These are phyloP conservation scores for Lutraria lutraria DNA, from an alignment of 2,888 invertebrate genomes.

Conservation along the genomic window DNA sequence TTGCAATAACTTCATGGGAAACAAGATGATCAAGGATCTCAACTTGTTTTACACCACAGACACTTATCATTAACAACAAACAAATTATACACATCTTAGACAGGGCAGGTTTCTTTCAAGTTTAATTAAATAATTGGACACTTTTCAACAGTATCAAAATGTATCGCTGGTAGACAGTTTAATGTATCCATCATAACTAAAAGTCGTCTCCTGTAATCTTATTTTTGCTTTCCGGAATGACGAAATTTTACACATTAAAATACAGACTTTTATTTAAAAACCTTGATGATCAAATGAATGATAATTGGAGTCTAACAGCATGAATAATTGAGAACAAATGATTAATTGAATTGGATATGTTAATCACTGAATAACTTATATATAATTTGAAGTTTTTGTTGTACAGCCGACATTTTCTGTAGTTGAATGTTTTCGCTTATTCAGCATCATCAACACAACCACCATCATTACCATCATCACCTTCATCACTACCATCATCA, in stretches of 20 bases:
- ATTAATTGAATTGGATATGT: too few relatives aligned
- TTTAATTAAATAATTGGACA: slow-evolving; percentile 52
- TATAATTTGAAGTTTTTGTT: too few relatives aligned
- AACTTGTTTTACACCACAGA: slow-evolving; percentile 22
- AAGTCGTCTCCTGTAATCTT: background rate
- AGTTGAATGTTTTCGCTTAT: too few relatives aligned
- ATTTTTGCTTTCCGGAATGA: background rate
- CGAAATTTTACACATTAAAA: background rate
- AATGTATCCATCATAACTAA: background rate
- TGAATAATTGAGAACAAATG: too few relatives aligned
- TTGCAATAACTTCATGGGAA: slow-evolving; percentile 9
- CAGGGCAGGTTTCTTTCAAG: slow-evolving; percentile 45
- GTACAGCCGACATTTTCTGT: too few relatives aligned
- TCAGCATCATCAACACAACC: background rate
- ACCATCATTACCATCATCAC: background rate
- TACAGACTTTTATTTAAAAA: too few relatives aligned
- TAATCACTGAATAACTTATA: too few relatives aligned
- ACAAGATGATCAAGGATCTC: background rate
- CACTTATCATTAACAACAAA: slow-evolving; percentile 31
- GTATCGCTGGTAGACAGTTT: slow-evolving; percentile 36
- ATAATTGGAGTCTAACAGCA: too few relatives aligned
- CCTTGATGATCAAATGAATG: too few relatives aligned
- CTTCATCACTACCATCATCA: background rate
- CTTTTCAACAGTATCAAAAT: slow-evolving; percentile 34
- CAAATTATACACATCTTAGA: slow-evolving; percentile 22